These are phyloP conservation scores for Anaspis maculata DNA, from an alignment of 2,888 invertebrate species.

Conservation along the genomic window DNA sequence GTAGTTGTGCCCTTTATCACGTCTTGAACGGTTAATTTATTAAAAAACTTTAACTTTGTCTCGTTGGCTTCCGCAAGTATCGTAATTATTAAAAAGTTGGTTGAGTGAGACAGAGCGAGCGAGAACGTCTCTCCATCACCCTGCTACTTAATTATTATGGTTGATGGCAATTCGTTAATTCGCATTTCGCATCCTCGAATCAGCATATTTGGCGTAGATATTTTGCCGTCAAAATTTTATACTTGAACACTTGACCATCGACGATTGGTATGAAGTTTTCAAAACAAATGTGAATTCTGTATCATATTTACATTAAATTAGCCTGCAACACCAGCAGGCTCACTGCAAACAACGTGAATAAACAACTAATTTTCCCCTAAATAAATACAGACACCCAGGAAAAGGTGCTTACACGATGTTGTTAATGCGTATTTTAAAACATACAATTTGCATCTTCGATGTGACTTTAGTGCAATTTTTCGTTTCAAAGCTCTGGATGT, in stretches of 20 bases:
- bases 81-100: conserved; percentile 1
- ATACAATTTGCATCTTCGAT: too few relatives aligned
- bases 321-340: conserved; percentile 23
- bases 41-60: conserved; percentile 2
- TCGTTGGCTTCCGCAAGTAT: conserved; percentile 1
- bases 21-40: conserved; percentile 3
- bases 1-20: conserved; percentile 2
- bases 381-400: conserved; percentile 19
- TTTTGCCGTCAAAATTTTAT: too few relatives aligned
- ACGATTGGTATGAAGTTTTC: too few relatives aligned
- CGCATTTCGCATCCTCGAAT: too few relatives aligned
- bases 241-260: too few relatives aligned
- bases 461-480: too few relatives aligned
- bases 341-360: conserved; percentile 27
- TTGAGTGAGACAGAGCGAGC: conserved; percentile 1
- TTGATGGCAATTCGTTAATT: too few relatives aligned
- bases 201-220: too few relatives aligned
- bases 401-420: conserved; percentile 11
- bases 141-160: too few relatives aligned
- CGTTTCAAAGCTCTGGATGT: too few relatives aligned
- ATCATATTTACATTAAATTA: conserved; percentile 28
- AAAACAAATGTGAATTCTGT: conserved; percentile 25
- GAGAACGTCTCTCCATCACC: too few relatives aligned
- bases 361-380: conserved; percentile 30
- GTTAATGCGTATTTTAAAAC: too few relatives aligned